phyloP scores from a whole-genome alignment of 2,797 vertebrate species.

The Eulemur rubriventer region DNA sequence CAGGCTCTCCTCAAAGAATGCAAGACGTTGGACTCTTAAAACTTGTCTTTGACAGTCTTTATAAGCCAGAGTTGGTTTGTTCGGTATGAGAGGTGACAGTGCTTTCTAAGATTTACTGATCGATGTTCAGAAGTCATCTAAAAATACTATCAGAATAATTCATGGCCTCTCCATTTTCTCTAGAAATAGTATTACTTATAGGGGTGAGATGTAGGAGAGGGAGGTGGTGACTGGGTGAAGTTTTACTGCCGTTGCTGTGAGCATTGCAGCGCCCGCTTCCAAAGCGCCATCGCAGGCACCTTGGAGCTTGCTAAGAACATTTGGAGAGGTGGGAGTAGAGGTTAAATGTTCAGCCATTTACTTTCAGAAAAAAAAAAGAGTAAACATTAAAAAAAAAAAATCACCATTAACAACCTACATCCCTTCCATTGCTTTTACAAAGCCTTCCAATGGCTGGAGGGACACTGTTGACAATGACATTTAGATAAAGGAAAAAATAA shows the following conservation, averaged over 20 bases:
- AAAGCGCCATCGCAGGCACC: fast-evolving
- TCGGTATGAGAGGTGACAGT: neutral
- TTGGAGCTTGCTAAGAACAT: neutral
- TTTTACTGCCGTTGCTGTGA: neutral
- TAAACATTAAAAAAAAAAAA: neutral
- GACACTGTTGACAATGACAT: neutral
- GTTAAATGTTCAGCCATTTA: neutral
- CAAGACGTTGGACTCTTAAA: neutral
- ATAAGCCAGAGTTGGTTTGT: neutral
- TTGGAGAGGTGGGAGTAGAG: neutral
- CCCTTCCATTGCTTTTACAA: neutral
- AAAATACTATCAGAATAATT: conserved; percentile 4
- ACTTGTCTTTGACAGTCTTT: neutral
- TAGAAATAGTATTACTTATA: neutral
- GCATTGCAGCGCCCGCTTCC: neutral
- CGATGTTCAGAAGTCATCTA: neutral
- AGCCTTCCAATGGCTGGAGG: neutral
- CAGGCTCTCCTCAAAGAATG: neutral
- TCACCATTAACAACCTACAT: neutral
- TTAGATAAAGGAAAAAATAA: neutral
- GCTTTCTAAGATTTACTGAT: conserved; percentile 32
- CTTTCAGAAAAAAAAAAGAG: neutral
- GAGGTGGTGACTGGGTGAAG: too few relatives aligned
- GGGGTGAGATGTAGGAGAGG: neutral
- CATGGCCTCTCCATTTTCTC: neutral